Evolutionary conservation across 1,140 invertebrate genomes (phyloP), one percentile per base, ranked within the genome.

Genomic region (Matsumurasca onukii): DNA sequence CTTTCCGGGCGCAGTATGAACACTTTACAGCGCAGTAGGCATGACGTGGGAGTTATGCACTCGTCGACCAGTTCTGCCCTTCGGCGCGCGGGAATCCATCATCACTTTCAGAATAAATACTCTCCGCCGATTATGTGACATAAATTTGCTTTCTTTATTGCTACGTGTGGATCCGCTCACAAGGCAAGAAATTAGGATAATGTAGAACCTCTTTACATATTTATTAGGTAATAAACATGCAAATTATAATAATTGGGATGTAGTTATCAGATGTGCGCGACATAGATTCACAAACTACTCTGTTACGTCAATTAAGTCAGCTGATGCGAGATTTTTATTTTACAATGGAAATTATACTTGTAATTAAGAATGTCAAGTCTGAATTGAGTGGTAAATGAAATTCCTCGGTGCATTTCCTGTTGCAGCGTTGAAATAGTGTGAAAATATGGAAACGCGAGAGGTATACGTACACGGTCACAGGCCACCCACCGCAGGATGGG

Each of bases 211-310:
- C 13, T 29, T 59, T 59, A 59, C 25, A 29, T 59, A 59, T 59
- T 59, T 59, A 59, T 59, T 59, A 59, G 55, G 55, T 24, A 59
- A 59, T 59, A 59, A 59, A 59, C 55, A 59, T 59, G 55, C 25
- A 59, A 59, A 59, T 59, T 59, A 59, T 29, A 51, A 29, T 59
- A 29, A 59, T 29, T 24, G 55, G 55, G 55, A n/a, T 59, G 12
- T 12, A 27, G 13, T 9, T 59, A 59, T 29, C 55, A 24, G 55
- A 5, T 39, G 34, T 17, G 34, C 34, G 17, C 34, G 17, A 17
- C 17, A 5, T 17, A 39, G 34, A 39, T 39, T 39, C n/a, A n/a
- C n/a, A n/a, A n/a, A n/a, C n/a, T n/a, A n/a, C n/a, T n/a, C n/a
- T n/a, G n/a, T n/a, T n/a, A n/a, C n/a, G n/a, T n/a, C n/a, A n/a